These are phyloP conservation scores for Psittacula derbiana DNA, from an alignment of 2,797 vertebrate species.

Conservation along the genomic window DNA sequence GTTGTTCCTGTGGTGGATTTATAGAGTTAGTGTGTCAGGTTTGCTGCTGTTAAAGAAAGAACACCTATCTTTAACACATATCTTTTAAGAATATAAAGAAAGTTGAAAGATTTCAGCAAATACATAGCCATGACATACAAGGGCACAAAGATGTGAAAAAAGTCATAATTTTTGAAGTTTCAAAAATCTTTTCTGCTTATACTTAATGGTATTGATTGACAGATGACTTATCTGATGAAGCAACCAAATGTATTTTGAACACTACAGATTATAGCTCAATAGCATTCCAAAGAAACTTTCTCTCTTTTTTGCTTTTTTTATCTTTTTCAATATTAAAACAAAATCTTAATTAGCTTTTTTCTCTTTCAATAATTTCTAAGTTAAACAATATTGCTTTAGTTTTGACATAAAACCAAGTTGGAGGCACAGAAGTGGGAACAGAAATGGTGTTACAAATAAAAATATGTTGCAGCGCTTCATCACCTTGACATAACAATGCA, in stretches of 20 bases:
- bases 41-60: background rate
- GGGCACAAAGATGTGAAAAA: background rate
- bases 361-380: background rate
- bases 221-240: background rate
- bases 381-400: background rate
- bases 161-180: background rate
- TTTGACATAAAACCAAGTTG: background rate
- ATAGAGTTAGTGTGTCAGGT: background rate
- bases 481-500: background rate
- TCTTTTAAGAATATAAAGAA: background rate
- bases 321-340: background rate
- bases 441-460: background rate
- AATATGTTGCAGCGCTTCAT: background rate
- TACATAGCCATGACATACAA: background rate
- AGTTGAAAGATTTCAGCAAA: background rate
- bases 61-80: background rate
- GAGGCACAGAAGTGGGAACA: background rate
- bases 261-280: background rate
- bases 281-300: background rate
- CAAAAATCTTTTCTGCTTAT: background rate
- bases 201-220: background rate
- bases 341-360: background rate
- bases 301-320: background rate
- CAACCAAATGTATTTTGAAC: background rate
- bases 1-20: background rate